Evolutionary conservation across 2,113 vertebrate genomes (phyloP), one percentile per base, ranked within the genome.

Genomic region (Pholis gunnellus): DNA sequence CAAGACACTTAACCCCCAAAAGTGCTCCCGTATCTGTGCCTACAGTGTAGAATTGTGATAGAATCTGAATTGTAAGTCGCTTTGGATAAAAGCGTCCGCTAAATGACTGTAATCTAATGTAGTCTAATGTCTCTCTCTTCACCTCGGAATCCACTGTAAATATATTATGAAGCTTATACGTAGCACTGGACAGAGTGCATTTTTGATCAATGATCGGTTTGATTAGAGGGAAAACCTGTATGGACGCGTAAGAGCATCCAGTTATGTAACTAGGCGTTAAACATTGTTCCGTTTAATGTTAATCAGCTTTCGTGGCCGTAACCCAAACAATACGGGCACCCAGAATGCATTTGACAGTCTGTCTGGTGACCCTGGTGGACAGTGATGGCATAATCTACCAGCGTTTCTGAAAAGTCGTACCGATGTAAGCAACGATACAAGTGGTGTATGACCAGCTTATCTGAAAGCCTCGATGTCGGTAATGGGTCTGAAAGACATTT

Each of bases 401-500:
- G 42, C 25, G 54, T 83, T 69, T 82, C 5, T 38, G 40, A 63
- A 72, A 61, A 48, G 36, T 11, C 40, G 5, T 77, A 18, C 71
- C 69, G 64, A 65, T 50, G 20, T 25, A 5, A 64, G 42, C 0
- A 2, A 11, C 60, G n/a, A 81, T 57, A 73, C 54, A 67, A 81
- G 34, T 72, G 15, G 17, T 44, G 3, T 78, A 40, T 29, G 38
- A 70, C 60, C 40, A 42, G 57, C 20, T 38, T 78, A 36, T 64
- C 36, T 74, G 44, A 87, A 79, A 73, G 67, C 48, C 52, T 40
- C 48, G 25, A 65, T 67, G 11, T 17, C 46, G 75, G 34, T 67
- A 46, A 44, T 75, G 60, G 70, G 60, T 75, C 59, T 72, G 84
- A 68, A 75, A n/a, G 34, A 59, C 54, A 46, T 81, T 64, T 73